Conservation (phyloP, 1,140 invertebrate species). For the Panulirus ornatus region DNA sequence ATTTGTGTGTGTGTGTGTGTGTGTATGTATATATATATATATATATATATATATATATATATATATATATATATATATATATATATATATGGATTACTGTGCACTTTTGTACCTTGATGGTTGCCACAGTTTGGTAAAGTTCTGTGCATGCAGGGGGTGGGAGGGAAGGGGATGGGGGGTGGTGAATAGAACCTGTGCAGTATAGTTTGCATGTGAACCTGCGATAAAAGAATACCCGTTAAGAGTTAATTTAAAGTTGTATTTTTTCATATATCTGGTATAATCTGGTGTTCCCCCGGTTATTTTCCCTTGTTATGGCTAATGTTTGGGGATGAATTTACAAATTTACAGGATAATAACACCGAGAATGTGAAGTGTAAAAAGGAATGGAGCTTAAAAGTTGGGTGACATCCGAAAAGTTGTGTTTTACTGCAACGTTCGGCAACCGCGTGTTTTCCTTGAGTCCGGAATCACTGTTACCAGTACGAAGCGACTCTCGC, state of each 20-base stretch:
- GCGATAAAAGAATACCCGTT: background rate
- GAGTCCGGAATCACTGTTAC: slow-evolving; percentile 3
- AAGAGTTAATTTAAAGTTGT: background rate
- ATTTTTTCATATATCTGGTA: background rate
- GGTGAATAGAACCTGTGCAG: no score
- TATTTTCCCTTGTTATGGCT: background rate
- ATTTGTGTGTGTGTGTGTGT: no score
- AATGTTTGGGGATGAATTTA: background rate
- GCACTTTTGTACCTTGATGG: no score
- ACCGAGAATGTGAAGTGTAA: background rate
- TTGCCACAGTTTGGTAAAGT: no score
- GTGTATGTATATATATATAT: background rate
- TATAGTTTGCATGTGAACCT: no score
- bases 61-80: background rate
- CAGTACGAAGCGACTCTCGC: background rate
- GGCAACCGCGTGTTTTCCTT: slow-evolving; percentile 55
- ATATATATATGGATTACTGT: background rate
- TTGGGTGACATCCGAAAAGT: slow-evolving; percentile 16
- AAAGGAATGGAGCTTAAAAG: slow-evolving; percentile 14
- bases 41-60: background rate
- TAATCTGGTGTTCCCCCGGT: background rate
- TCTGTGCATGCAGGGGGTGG: no score
- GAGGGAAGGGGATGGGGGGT: no score
- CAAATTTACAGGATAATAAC: background rate
- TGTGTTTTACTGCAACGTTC: slow-evolving; percentile 13